Conservation (phyloP, 1,140 invertebrate genomes). For the Glomeris maerens region DNA sequence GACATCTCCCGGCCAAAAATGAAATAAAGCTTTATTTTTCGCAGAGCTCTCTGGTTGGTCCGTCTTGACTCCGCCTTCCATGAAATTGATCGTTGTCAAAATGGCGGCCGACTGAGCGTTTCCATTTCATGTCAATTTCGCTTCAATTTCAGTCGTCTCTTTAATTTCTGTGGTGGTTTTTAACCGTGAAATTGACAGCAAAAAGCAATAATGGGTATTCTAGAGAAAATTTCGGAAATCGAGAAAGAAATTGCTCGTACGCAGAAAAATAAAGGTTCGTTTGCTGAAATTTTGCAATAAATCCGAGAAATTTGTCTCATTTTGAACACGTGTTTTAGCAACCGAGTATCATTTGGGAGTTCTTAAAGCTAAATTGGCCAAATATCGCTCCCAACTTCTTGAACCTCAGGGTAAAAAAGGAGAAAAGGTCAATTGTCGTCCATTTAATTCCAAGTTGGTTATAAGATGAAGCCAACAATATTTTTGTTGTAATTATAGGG, state of each 20-base stretch:
- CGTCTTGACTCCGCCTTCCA: no score
- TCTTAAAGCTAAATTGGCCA: slow-evolving; percentile 95
- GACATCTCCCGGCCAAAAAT: no score
- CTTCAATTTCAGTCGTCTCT: no score
- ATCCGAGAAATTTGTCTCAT: neutral
- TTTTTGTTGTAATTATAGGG: slow-evolving; percentile 38
- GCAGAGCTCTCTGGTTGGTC: no score
- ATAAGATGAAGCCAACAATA: neutral
- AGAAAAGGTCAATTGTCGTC: slow-evolving; percentile 47
- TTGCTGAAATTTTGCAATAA: slow-evolving; percentile 3
- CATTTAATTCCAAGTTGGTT: neutral
- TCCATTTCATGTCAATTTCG: no score
- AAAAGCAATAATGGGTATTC: slow-evolving; percentile 65
- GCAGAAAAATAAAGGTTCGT: slow-evolving; percentile 96
- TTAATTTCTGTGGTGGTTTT: no score
- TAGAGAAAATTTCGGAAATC: slow-evolving; percentile 96
- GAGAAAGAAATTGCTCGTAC: slow-evolving; percentile 95
- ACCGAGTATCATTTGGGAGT: slow-evolving; percentile 98
- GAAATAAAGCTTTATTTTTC: no score
- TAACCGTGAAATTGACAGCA: no score
- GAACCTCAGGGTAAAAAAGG: slow-evolving; percentile 83
- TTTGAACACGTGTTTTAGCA: slow-evolving; percentile 43
- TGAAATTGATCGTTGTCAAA: no score
- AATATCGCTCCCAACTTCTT: slow-evolving; percentile 86
- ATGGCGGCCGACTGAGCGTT: no score